These are phyloP conservation scores for Heteromyza rotundicornis DNA, from an alignment of 2,888 invertebrate species.

Conservation along the genomic window DNA sequence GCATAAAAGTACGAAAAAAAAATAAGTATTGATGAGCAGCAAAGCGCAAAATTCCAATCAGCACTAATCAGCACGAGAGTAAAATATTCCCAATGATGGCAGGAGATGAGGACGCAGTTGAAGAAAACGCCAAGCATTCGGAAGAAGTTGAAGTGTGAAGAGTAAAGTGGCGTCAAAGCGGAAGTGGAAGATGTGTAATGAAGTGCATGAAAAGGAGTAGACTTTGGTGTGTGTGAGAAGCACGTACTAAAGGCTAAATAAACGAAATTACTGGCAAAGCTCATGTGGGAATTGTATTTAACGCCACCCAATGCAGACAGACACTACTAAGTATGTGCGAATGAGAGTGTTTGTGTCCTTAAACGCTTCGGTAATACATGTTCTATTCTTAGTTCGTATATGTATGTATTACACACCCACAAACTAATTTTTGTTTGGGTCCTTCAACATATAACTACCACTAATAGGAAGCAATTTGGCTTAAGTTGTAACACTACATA, in stretches of 20 bases:
- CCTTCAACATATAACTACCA: conserved; percentile 23
- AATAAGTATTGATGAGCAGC: conserved; percentile 50
- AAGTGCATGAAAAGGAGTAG: conserved; percentile 36
- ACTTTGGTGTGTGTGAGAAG: conserved; percentile 31
- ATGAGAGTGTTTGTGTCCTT: conserved; percentile 5
- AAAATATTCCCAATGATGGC: too few relatives aligned
- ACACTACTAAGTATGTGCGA: conserved; percentile 15
- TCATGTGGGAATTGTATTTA: conserved; percentile 43
- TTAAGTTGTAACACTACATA: conserved; percentile 31
- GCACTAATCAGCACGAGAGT: conserved; percentile 46
- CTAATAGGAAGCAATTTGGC: conserved; percentile 44
- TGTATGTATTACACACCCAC: neutral
- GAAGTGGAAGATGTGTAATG: conserved; percentile 45
- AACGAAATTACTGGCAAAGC: conserved; percentile 29
- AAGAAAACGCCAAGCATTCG: conserved; percentile 6
- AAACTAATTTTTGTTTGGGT: too few relatives aligned
- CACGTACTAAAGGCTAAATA: conserved; percentile 32
- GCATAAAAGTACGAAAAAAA: conserved; percentile 2
- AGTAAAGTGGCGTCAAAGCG: conserved; percentile 36
- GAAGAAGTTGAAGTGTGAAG: neutral
- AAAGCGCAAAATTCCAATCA: conserved; percentile 55
- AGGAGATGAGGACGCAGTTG: neutral
- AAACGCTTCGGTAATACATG: neutral
- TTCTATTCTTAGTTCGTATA: too few relatives aligned
- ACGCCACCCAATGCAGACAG: conserved; percentile 33